These are phyloP conservation scores for Porites rus DNA, from an alignment of 92 coral and sea anemone species.

Conservation along the genomic window DNA sequence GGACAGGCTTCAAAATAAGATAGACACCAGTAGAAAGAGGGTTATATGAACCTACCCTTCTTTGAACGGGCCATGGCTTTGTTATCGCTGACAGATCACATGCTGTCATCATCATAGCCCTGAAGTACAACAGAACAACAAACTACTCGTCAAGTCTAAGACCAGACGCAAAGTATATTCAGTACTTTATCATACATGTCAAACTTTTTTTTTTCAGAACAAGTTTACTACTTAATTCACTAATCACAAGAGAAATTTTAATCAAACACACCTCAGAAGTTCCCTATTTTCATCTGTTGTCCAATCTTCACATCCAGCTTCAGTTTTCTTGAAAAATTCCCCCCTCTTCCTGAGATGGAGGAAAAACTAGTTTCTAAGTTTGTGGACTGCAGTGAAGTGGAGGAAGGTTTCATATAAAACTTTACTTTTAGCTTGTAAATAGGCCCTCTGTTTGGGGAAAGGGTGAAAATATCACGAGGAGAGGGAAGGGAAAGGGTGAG, in stretches of 20 bases:
- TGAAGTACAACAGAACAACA: conserved; percentile 5
- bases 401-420: background rate
- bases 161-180: too few relatives aligned
- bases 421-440: too few relatives aligned
- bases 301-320: conserved; percentile 78
- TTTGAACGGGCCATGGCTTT: conserved; percentile 99
- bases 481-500: too few relatives aligned
- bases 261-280: conserved; percentile 77
- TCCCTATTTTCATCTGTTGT: conserved; percentile 74
- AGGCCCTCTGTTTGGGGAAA: too few relatives aligned
- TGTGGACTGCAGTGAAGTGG: background rate
- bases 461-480: too few relatives aligned
- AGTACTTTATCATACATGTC: too few relatives aligned
- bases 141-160: too few relatives aligned
- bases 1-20: too few relatives aligned
- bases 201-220: too few relatives aligned
- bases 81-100: conserved; percentile 99
- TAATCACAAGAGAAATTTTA: background rate
- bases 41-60: conserved; percentile 78
- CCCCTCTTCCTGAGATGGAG: conserved; percentile 79
- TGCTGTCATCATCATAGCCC: conserved; percentile 99
- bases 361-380: background rate
- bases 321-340: conserved; percentile 90
- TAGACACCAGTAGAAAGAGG: too few relatives aligned
- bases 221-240: too few relatives aligned